A percentile compares a stretch with the other conserved stretches of the same genome.
phyloP scores from a whole-genome alignment of 1,140 invertebrate species.

The Grapholita molesta region DNA sequence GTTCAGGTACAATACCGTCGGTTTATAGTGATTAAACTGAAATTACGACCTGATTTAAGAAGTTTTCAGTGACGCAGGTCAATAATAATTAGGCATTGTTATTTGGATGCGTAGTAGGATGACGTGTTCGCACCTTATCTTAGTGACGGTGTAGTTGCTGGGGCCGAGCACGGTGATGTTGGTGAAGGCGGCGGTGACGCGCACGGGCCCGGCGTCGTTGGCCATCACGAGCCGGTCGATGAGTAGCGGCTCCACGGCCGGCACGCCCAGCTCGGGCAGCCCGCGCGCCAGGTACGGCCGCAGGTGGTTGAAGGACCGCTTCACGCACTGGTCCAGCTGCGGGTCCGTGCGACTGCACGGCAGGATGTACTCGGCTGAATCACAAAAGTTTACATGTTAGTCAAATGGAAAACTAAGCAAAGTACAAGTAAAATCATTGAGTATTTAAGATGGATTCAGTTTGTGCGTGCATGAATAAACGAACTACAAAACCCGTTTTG shows the following conservation, averaged over 20 bases:
- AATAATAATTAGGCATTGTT: background rate
- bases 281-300: constrained; percentile 84
- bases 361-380: constrained; percentile 84
- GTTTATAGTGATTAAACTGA: too few species aligned
- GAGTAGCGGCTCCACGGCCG: constrained; percentile 84
- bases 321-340: constrained; percentile 82
- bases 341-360: constrained; percentile 84
- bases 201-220: constrained; percentile 85
- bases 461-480: too few species aligned
- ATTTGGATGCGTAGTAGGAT: background rate
- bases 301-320: constrained; percentile 84
- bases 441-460: too few species aligned
- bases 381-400: background rate
- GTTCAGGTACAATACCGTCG: too few species aligned
- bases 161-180: constrained; percentile 86
- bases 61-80: too few species aligned
- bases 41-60: too few species aligned
- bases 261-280: constrained; percentile 83
- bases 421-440: too few species aligned
- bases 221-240: constrained; percentile 86
- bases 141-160: constrained; percentile 84
- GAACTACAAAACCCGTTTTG: background rate
- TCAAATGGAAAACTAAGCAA: too few species aligned
- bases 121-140: constrained; percentile 62
- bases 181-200: constrained; percentile 83